These are phyloP conservation scores for Tenthredo amoena DNA, from an alignment of 2,888 invertebrate species.

Conservation along the genomic window DNA sequence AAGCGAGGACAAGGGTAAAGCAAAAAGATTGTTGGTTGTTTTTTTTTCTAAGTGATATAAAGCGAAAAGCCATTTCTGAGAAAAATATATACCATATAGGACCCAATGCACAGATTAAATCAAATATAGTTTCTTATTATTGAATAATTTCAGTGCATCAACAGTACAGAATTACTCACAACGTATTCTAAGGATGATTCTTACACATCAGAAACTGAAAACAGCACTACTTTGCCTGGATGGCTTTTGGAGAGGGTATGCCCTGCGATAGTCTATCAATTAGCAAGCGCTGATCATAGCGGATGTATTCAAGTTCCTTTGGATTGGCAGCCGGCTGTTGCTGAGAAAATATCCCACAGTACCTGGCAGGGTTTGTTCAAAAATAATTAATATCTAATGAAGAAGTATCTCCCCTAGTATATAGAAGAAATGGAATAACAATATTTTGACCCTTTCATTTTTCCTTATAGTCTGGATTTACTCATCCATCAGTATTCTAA, in stretches of 20 bases:
- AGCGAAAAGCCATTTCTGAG: background rate
- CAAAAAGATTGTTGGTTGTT: slow-evolving; percentile 1
- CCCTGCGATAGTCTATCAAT: slow-evolving; percentile 85
- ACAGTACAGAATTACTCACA: slow-evolving; percentile 71
- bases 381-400: background rate
- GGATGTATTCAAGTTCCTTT: slow-evolving; percentile 80
- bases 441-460: background rate
- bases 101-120: background rate
- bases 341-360: slow-evolving; percentile 67
- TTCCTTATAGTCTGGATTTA: slow-evolving; percentile 87
- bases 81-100: background rate
- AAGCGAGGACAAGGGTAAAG: slow-evolving; percentile 60
- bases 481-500: slow-evolving; percentile 88
- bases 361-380: slow-evolving; percentile 71
- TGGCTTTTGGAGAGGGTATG: slow-evolving; percentile 81
- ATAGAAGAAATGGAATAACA: background rate
- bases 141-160: slow-evolving; percentile 70
- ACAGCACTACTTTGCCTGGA: slow-evolving; percentile 68
- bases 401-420: background rate
- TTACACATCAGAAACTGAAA: slow-evolving; percentile 65
- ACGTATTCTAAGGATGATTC: slow-evolving; percentile 67
- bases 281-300: slow-evolving; percentile 80
- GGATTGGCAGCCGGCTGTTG: slow-evolving; percentile 59
- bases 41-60: background rate
- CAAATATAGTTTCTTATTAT: slow-evolving; percentile 1